Evolutionary conservation across 1,140 invertebrate species (phyloP), one percentile per base, ranked within the genome.

Genomic region (Temnothorax curvispinosus): DNA sequence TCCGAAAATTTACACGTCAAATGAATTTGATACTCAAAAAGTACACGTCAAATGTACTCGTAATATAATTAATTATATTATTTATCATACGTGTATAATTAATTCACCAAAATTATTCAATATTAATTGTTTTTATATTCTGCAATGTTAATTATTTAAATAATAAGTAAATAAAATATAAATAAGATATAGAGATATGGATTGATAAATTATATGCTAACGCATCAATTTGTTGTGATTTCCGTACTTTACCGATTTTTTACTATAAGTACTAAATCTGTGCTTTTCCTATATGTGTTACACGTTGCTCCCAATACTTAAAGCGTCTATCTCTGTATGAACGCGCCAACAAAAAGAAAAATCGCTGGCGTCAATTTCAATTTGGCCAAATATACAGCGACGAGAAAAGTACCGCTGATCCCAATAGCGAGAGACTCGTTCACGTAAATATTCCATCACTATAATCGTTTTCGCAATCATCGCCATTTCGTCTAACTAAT

Each of bases 361-460:
- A 47, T 82, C 52, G 52, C 21, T n/a, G 54, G 27, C 7, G 5
- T 82, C 65, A 58, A 58, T 82, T 58, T 72, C 65, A 58, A 82
- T 82, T 72, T 82, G 27, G 6, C 27, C 52, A 72, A 44, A 81
- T 58, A 58, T 32, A 41, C 27, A 71, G 60, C 13, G 11, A 65
- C 18, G 60, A 65, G 13, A 35, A 21, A 78, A 65, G 13, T 11
- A 47, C 64, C 27, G 41, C n/a, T 47, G 60, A 65, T 65, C 32
- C 8, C 32, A 64, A 52, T 38, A n/a, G 7, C 21, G 8, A 27
- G 27, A 18, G 32, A 1, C 13, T 77, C 21, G 56, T 62, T 65
- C 44, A 50, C 32, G 32, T 44, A 65, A 64, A 78, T 60, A 78
- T 52, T 65, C 27, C 18, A 6, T 65, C 52, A 41, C 32, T 13